These are phyloP conservation scores for Scaeva pyrastri DNA, from an alignment of 2,888 invertebrate genomes.

Conservation along the genomic window DNA sequence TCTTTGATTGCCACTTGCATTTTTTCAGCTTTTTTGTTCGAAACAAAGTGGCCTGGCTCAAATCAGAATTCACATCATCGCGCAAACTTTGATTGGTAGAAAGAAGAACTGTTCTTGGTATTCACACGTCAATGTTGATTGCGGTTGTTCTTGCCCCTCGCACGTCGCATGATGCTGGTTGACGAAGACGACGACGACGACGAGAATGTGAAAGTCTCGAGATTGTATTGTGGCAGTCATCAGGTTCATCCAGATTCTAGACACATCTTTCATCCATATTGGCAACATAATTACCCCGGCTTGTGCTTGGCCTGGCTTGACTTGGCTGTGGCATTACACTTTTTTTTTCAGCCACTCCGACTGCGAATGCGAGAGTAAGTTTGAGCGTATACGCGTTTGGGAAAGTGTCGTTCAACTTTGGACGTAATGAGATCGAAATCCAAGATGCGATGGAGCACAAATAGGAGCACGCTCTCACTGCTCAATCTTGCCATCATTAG, in stretches of 20 bases:
- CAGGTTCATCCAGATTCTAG: constrained; percentile 54
- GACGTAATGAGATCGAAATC: constrained; percentile 64
- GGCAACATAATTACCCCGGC: constrained; percentile 64
- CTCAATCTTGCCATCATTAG: constrained; percentile 47
- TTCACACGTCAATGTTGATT: constrained; percentile 36
- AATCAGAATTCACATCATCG: constrained; percentile 22
- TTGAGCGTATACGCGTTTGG: not conserved
- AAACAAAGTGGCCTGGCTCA: constrained; percentile 42
- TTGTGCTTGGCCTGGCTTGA: not conserved
- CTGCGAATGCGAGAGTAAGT: constrained; percentile 29
- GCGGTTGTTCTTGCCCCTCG: not conserved
- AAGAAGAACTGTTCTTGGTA: constrained; percentile 61
- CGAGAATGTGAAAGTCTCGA: constrained; percentile 59
- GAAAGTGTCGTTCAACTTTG: constrained; percentile 75
- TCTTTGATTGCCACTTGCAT: constrained; percentile 47
- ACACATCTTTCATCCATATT: constrained; percentile 70
- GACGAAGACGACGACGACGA: constrained; percentile 3
- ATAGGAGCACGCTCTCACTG: constrained; percentile 48
- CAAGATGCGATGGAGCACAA: constrained; percentile 47
- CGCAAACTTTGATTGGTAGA: constrained; percentile 50
- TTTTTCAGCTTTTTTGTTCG: not conserved
- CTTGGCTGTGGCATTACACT: constrained; percentile 57
- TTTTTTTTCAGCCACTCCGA: not conserved
- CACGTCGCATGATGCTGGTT: too few relatives aligned
- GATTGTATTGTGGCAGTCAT: constrained; percentile 21